Evolutionary conservation across 2,113 vertebrate genomes (phyloP).

Genomic region (Rhadina sibilatrix): DNA sequence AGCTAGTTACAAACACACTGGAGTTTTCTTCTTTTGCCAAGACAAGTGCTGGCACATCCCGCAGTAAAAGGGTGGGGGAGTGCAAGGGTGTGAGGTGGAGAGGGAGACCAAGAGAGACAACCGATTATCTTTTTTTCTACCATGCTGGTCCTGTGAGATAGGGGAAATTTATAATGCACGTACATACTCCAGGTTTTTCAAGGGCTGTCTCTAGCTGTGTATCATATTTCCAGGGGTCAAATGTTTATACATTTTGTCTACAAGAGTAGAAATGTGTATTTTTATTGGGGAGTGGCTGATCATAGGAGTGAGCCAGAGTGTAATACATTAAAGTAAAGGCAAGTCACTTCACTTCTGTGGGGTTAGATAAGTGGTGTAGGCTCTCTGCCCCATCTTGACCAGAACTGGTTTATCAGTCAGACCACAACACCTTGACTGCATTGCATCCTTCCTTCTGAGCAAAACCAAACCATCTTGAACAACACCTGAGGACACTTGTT

Average conservation of each 20-base stretch:
- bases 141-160: slow-evolving; percentile 3
- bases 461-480: background rate
- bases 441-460: background rate
- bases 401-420: slow-evolving; percentile 1
- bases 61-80: background rate
- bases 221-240: slow-evolving; percentile 34
- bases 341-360: background rate
- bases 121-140: background rate
- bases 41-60: slow-evolving; percentile 36
- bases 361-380: background rate
- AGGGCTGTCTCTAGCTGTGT: slow-evolving; percentile 1
- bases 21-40: slow-evolving; percentile 40
- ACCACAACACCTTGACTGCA: background rate
- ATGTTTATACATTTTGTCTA: slow-evolving; percentile 37
- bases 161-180: background rate
- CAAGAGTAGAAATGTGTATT: background rate
- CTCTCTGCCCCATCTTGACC: background rate
- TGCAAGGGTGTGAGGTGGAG: background rate
- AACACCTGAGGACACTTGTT: background rate
- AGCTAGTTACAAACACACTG: background rate
- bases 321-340: background rate
- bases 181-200: background rate
- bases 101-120: background rate
- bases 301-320: background rate
- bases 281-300: slow-evolving; percentile 12